Evolutionary conservation across 2,797 vertebrate genomes (phyloP), one percentile per base, ranked within the genome.

Genomic region (Phataginus tricuspis): DNA sequence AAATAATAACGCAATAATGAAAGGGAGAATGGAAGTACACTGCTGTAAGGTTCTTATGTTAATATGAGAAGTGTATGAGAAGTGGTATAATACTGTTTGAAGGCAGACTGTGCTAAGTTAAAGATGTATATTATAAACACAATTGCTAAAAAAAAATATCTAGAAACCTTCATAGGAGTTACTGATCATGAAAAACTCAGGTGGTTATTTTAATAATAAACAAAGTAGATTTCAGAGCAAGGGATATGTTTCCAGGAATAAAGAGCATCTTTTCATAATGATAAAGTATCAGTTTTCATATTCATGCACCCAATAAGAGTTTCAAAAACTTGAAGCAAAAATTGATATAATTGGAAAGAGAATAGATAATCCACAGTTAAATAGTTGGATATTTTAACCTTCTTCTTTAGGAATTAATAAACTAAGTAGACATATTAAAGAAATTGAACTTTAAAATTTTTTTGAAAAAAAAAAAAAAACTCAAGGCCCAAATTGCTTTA

Each of bases 201-300:
- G 34, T 94, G 82, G 6, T n/a, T 93, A 0, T 95, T 31, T 74
- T 93, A 90, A 42, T 86, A n/a, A 82, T 82, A 61, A 23, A 68
- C 4, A 72, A 74, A 86, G 11, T 69, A 68, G 61, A 61, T 91
- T 83, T 96, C 61, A 96, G 82, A 94, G 45, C 51, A 83, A 86
- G 34, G 84, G 27, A 34, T 77, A 29, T 86, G 74, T 59, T 80
- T 85, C 29, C 61, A 82, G 75, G 71, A 91, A 71, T 83, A 55
- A 61, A 90, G 53, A 57, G 14, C 1, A 25, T 71, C 10, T 87
- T 80, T 93, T 57, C 23, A 63, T 53, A 59, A 71, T 42, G 78
- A 68, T 21, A 59, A 64, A 79, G 55, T 45, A 27, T 82, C 6
- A 61, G 0, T 91, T 74, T 90, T 68, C 19, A 37, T 85, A 34